Base-by-base conservation (phyloP, 2,888 invertebrate genomes). In the Callyntrura sp. region DNA sequence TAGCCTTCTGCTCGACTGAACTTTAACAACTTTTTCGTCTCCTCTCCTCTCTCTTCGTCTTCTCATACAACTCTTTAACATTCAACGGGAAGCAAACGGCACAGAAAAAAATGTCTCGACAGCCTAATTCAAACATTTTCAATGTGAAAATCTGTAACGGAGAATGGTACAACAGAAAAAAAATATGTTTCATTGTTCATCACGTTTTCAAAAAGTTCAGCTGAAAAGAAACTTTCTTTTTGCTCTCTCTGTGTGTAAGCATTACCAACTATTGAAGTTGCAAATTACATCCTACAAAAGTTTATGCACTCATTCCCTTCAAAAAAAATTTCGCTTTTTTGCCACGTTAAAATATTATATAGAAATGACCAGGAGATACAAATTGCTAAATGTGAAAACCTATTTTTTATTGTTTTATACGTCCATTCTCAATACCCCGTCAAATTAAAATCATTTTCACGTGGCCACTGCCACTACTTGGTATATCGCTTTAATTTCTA, bases 1-100 rank as follows among this genome's bases (percentile, higher is more conserved):
- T 92, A 92, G 91, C 92, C 92, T 91, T 92, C 86, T 92, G 92
- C 92, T 92, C 92, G 89, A 91, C 92, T 92, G 90, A 90, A 92
- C 89, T 91, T 88, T 83, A 83, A 83, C 86, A 83, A 90, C 88
- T 90, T 88, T 81, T 73, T 48, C 68, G 48, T 48, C n/a, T 17
- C 78, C 45, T 57, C 28, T n/a, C n/a, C 5, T 23, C 12, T 51
- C 48, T 23, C 23, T 14, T n/a, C n/a, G n/a, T 45, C 23, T 48
- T 48, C 76, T 2, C 51, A 14, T 14, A 14, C 23, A 83, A 68
- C 83, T 68, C 68, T 83, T 85, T 51, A 23, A 20, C 51, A 51
- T 76, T 76, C 51, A 76, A 12, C 3, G 2, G 48, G n/a, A n/a
- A n/a, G 55, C 78, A 57, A 28, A 14, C 51, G 25, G 17, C 11